Evolutionary conservation across 2,113 vertebrate species (phyloP).

Genomic region (Anthoscopus minutus): DNA sequence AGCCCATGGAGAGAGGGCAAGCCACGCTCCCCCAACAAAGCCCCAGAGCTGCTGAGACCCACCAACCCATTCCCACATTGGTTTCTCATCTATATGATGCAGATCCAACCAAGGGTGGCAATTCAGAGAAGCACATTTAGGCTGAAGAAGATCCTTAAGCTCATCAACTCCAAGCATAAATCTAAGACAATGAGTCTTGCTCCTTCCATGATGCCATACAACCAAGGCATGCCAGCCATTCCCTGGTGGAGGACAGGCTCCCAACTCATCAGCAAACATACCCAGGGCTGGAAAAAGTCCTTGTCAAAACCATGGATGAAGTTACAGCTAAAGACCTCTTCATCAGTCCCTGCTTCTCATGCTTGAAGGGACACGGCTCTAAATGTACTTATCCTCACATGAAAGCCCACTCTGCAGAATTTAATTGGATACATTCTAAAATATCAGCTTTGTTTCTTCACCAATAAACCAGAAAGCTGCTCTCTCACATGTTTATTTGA

Average conservation of each 20-base stretch:
- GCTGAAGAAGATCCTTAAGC: neutral
- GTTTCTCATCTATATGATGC: neutral
- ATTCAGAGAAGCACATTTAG: neutral
- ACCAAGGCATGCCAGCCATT: neutral
- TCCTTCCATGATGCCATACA: neutral
- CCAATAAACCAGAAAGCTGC: conserved; percentile 24
- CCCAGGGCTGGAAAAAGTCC: neutral
- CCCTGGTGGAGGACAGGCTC: neutral
- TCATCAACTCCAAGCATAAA: neutral
- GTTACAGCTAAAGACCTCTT: neutral
- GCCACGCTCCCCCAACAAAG: neutral
- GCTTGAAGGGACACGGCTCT: neutral
- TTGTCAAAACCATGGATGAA: neutral
- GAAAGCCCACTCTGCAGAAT: neutral
- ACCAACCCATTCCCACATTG: neutral
- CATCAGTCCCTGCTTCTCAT: neutral
- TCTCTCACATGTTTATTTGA: conserved; percentile 28
- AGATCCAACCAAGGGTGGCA: neutral
- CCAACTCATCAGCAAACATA: neutral
- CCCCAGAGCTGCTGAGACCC: neutral
- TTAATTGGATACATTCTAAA: conserved; percentile 32
- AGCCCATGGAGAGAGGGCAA: neutral
- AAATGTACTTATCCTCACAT: neutral
- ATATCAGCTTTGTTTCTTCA: conserved; percentile 38
- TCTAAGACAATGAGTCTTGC: neutral